Evolutionary conservation across 2,888 invertebrate species (phyloP).

Genomic region (Pachydiplax longipennis): DNA sequence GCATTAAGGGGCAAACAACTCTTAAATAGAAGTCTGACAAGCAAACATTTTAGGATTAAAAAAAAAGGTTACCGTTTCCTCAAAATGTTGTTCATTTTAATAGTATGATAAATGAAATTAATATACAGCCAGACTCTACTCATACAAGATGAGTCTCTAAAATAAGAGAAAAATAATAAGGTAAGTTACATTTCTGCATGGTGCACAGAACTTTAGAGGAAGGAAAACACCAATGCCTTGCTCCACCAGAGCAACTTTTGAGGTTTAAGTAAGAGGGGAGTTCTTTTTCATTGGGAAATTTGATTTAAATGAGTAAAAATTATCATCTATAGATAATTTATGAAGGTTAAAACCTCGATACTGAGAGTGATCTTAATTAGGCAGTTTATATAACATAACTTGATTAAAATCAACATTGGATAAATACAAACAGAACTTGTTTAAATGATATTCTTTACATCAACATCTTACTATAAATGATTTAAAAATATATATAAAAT

Average conservation of each 20-base stretch:
- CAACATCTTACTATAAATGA: not conserved
- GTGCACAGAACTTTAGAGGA: not conserved
- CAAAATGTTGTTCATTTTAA: not conserved
- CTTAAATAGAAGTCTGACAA: not conserved
- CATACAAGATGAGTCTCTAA: not conserved
- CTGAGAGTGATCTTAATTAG: not conserved
- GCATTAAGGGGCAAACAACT: not conserved
- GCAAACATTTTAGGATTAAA: not conserved
- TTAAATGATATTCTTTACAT: not conserved
- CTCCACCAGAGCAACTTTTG: not conserved
- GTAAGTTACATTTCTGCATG: not conserved
- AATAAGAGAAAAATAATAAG: not conserved
- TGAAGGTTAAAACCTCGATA: not conserved
- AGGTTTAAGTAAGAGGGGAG: no score
- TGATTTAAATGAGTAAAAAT: not conserved
- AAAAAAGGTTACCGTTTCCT: not conserved
- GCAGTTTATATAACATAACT: not conserved
- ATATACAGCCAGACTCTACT: not conserved
- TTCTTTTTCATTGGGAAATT: not conserved
- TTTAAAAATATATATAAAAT: not conserved
- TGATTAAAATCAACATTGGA: not conserved
- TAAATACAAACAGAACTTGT: not conserved
- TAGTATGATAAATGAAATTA: not conserved
- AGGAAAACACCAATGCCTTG: not conserved
- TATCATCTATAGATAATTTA: not conserved